Base-by-base conservation (phyloP, 2,113 vertebrate genomes). In the Pelodiscus sinensis region DNA sequence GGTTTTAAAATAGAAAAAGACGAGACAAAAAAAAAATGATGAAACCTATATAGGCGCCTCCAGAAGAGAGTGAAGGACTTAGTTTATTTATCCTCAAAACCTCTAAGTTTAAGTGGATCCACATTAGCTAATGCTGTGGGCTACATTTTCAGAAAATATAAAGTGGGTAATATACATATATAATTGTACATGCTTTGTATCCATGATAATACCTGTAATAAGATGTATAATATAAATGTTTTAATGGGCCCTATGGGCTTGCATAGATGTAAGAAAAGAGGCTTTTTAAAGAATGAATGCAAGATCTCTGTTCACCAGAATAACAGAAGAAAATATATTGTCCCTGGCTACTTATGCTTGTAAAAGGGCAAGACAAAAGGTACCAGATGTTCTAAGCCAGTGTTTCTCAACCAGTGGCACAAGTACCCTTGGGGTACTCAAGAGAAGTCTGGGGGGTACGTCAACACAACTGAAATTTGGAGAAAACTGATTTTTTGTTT, bases 231-330 rank as follows among this genome's bases (percentile, higher is more conserved):
- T 78, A 44, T 38, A 84, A 79, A 24, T 12, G 29, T 62, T 62
- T 29, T 29, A 29, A 62, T 13, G 58, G 71, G 10, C 5, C 8
- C 84, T 81, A 71, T 55, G 25, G 2, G 12, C 57, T 18, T 90
- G 35, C 79, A 0, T 1, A 62, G 58, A 85, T 31, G 27, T 11
- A 90, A 87, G 91, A 89, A 13, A 29, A 85, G 14, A 81, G 12
- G 87, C 79, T 2, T 24, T 87, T 90, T 87, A 90, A 87, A 44
- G 84, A 90, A 54, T 82, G 87, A 86, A 79, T 19, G 57, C 5
- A 24, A 87, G 27, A 8, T 60, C 57, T 88, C 29, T 54, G 52
- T 4, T 56, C 3, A 87, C 75, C 89, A 83, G 16, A 81, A 50
- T n/a, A 29, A 7, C 83, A 38, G 1, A 14, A 44, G 51, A 25